Evolutionary conservation across 2,113 vertebrate species (phyloP), one percentile per base, ranked within the genome.

Genomic region (Astur gentilis): DNA sequence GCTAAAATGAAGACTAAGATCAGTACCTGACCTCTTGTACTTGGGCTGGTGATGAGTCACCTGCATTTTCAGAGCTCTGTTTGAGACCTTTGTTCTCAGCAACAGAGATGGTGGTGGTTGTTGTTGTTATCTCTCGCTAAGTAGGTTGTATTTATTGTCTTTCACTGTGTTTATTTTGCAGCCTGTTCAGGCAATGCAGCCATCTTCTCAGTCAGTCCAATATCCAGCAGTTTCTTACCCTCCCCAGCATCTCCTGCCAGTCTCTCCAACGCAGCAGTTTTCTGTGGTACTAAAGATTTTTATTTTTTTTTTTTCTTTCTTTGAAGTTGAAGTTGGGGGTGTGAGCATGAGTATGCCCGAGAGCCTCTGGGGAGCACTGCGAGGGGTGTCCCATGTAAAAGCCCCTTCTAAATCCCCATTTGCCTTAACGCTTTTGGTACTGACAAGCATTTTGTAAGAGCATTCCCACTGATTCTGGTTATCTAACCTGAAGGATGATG

Each of bases 211-310:
- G 84, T 98, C 98, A 18, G 97, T 99, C 95, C 99, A 99, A 78
- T 99, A 99, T 97, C 98, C 99, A 70, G 97, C 99, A 25, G 98
- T 99, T 93, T 98, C 99, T 42, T 99, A 99, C 93, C 96, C 99
- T 96, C 97, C 99, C 89, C 98, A 99, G 96, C 99, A 99, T 95
- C 98, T 99, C 96, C 97, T 99, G 96, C 98, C 99, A 36, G 96
- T 99, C 92, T 98, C 99, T 83, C 98, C 99, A 87, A 97, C 98
- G 27, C 99, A 99, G 93, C 98, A 99, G 90, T 99, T 99, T 97
- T 96, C 98, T 70, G 96, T 98, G 98, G 99, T 99, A 98, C 89
- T 61, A 16, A 55, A 58, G 44, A 91, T 34, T 55, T 87, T 57
- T 40, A 45, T 42, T 61, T 40, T 69, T 80, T 38, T 38, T 16